These are phyloP conservation scores for Typhlichthys subterraneus DNA, from an alignment of 2,797 vertebrate genomes.

Conservation along the genomic window DNA sequence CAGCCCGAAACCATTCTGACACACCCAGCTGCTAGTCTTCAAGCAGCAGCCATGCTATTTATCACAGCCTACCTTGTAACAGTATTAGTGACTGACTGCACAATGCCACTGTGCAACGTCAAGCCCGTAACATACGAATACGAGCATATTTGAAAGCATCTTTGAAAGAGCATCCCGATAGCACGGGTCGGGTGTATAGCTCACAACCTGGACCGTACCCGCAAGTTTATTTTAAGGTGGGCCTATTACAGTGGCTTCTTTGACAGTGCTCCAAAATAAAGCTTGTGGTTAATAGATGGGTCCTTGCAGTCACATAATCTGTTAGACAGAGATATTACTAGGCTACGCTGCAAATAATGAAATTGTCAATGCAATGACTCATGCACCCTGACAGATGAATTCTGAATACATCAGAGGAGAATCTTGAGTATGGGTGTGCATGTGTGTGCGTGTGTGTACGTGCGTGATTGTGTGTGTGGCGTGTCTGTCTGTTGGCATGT, in stretches of 20 bases:
- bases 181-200: constrained; percentile 35
- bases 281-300: constrained; percentile 32
- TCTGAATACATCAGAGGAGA: constrained; percentile 39
- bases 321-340: constrained; percentile 50
- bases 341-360: constrained; percentile 44
- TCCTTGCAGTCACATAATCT: constrained; percentile 31
- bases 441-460: constrained; percentile 12
- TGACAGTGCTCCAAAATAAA: constrained; percentile 33
- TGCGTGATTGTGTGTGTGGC: background rate
- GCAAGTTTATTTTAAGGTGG: constrained; percentile 44
- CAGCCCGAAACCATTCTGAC: constrained; percentile 47
- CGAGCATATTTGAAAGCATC: constrained; percentile 42
- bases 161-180: constrained; percentile 11
- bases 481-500: too few relatives aligned
- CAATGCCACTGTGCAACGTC: constrained; percentile 37
- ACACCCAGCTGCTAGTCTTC: constrained; percentile 60
- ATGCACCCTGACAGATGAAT: constrained; percentile 50
- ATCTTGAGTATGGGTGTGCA: constrained; percentile 25
- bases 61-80: constrained; percentile 39
- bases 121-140: constrained; percentile 34
- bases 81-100: constrained; percentile 52
- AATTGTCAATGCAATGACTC: constrained; percentile 58
- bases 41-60: constrained; percentile 39
- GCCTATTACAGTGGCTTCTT: constrained; percentile 33
- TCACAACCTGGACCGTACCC: constrained; percentile 37